These are phyloP conservation scores for Drosophila kambysellisi DNA, from an alignment of 2,888 invertebrate species.

Conservation along the genomic window DNA sequence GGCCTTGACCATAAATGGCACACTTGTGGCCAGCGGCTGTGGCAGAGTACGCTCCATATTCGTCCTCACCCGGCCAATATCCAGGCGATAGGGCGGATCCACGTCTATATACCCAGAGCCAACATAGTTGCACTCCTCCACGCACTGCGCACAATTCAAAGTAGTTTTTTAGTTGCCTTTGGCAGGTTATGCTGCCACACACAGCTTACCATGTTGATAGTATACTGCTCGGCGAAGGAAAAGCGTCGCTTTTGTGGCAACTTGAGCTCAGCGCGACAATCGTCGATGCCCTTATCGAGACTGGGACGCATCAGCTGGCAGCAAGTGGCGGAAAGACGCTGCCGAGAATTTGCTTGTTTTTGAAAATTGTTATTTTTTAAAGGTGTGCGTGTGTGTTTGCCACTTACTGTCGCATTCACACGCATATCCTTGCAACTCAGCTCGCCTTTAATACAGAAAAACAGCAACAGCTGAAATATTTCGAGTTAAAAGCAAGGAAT, in stretches of 20 bases:
- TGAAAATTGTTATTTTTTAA: not conserved
- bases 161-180: not conserved
- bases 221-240: slow-evolving; percentile 49
- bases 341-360: not conserved
- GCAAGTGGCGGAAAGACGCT: slow-evolving; percentile 53
- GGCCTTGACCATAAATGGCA: slow-evolving; percentile 56
- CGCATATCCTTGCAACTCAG: slow-evolving; percentile 37
- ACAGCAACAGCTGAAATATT: slow-evolving; percentile 29
- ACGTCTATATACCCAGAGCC: slow-evolving; percentile 60
- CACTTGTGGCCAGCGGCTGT: slow-evolving; percentile 39
- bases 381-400: not conserved
- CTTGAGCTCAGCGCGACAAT: slow-evolving; percentile 40
- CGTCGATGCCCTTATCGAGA: slow-evolving; percentile 43
- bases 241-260: slow-evolving; percentile 39
- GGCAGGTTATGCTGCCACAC: too few species aligned
- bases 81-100: slow-evolving; percentile 63
- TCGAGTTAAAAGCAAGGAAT: not conserved
- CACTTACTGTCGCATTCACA: slow-evolving; percentile 62
- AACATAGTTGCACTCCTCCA: slow-evolving; percentile 71
- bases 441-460: slow-evolving; percentile 12
- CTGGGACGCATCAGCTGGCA: slow-evolving; percentile 60
- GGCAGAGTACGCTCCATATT: slow-evolving; percentile 53
- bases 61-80: slow-evolving; percentile 39
- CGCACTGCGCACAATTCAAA: slow-evolving; percentile 46
- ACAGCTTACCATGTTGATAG: slow-evolving; percentile 67